phyloP scores from a whole-genome alignment of 2,113 vertebrate species.

The Cygnus buccinator region DNA sequence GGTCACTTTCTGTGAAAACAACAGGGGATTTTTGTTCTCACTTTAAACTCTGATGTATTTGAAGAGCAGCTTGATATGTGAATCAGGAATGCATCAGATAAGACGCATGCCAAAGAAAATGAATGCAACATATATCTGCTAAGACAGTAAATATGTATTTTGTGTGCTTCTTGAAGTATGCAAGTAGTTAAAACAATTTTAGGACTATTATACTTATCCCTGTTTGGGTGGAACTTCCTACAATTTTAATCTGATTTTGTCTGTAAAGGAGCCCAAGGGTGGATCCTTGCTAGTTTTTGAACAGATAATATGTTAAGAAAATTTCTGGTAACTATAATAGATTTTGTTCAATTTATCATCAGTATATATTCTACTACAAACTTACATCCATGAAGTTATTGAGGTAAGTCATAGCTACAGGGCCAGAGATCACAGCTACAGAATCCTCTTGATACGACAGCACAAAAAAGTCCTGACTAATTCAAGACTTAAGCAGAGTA shows the following conservation, averaged over 20 bases:
- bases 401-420: neutral
- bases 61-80: neutral
- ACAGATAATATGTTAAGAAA: neutral
- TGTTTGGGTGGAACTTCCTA: neutral
- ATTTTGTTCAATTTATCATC: neutral
- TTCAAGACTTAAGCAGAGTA: neutral
- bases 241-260: neutral
- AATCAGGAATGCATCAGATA: neutral
- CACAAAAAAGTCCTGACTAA: neutral
- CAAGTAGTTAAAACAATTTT: neutral
- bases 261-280: neutral
- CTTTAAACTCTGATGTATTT: slow-evolving; percentile 27
- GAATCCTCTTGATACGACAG: neutral
- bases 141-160: neutral
- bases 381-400: neutral
- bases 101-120: neutral
- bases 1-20: slow-evolving; percentile 10
- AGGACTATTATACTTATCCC: neutral
- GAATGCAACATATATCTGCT: neutral
- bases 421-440: neutral
- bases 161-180: neutral
- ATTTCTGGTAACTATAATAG: neutral
- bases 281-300: neutral
- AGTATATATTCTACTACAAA: neutral
- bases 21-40: slow-evolving; percentile 12